Base-by-base conservation (phyloP, 2,797 vertebrate genomes). In the Ataeniobius toweri region DNA sequence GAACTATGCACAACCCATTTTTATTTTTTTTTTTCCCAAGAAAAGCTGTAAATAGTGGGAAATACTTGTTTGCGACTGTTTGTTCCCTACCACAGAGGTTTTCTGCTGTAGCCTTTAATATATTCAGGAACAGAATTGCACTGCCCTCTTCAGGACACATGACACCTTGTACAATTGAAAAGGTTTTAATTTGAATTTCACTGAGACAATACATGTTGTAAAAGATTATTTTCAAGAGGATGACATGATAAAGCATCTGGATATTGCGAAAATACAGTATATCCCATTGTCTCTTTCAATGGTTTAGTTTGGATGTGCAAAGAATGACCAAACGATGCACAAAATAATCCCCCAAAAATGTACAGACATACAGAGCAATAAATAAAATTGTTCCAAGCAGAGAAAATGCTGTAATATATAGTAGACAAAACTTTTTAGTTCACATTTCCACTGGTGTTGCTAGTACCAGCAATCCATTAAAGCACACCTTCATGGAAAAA, bases 221-320 rank as follows among this genome's bases (percentile, higher is more conserved):
- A 82, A 91, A 90, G 91, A 79, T 84, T 88, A 85, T 88, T 92
- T 73, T 90, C 76, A 73, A 88, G 78, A 89, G 76, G 86, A 91
- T 81, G 85, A 85, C 79, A 48, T 81, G 81, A 89, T 79, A 84
- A 88, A 85, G 79, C 85, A 89, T 84, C 85, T 76, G 78, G 84
- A 86, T 88, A 89, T 88, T 93, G 91, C 89, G 93, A 94, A 94
- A 93, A 93, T 93, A 75, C 73, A 75, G 44, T 75, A 93, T 89
- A 89, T 85, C 89, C 81, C 75, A 82, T 89, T 92, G 67, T 93
- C 91, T 91, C 89, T 93, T 93, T 93, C 86, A 77, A 48, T 84
- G 78, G 77, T 87, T 78, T 67, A 80, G 74, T 88, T 90, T 88
- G 81, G 76, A 77, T 82, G 86, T 90, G 82, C 85, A 83, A 88